These are phyloP conservation scores for Pachypanchax playfairii DNA, from an alignment of 2,113 vertebrate species.

Conservation along the genomic window DNA sequence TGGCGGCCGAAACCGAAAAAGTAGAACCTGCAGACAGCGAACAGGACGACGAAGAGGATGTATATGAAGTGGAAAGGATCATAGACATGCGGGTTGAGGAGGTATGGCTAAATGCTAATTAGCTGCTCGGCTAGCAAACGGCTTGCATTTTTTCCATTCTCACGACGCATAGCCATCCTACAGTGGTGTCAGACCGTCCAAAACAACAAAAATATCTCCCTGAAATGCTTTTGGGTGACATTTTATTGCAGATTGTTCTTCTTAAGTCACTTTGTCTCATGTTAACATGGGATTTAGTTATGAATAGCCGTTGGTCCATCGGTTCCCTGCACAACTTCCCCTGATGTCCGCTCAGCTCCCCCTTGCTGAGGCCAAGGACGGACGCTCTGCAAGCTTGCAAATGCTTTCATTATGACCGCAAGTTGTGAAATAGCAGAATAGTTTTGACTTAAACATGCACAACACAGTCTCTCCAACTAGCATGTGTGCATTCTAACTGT, in stretches of 20 bases:
- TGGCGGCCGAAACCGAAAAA: slow-evolving; percentile 63
- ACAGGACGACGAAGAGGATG: slow-evolving; percentile 86
- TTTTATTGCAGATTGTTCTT: background rate
- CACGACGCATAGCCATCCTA: slow-evolving; percentile 20
- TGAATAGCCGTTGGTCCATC: background rate
- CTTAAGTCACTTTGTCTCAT: accelerated
- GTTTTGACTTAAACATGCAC: no score
- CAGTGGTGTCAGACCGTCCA: background rate
- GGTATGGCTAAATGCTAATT: slow-evolving; percentile 73
- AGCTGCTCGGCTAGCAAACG: slow-evolving; percentile 43
- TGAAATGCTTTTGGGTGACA: background rate
- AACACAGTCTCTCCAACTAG: background rate
- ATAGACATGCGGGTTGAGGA: slow-evolving; percentile 90
- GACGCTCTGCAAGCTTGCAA: slow-evolving; percentile 17
- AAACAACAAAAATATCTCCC: accelerated
- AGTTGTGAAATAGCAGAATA: no score
- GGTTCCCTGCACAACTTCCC: slow-evolving; percentile 42
- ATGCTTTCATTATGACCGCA: slow-evolving; percentile 5
- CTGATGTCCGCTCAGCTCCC: slow-evolving; percentile 52
- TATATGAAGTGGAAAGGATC: slow-evolving; percentile 96
- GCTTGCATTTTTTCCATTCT: slow-evolving; percentile 32
- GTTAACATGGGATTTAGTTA: background rate
- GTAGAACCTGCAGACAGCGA: slow-evolving; percentile 80
- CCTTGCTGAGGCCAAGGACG: slow-evolving; percentile 62
- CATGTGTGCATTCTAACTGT: background rate